These are phyloP conservation scores for Plotosus lineatus DNA, from an alignment of 2,113 vertebrate genomes.

Conservation along the genomic window DNA sequence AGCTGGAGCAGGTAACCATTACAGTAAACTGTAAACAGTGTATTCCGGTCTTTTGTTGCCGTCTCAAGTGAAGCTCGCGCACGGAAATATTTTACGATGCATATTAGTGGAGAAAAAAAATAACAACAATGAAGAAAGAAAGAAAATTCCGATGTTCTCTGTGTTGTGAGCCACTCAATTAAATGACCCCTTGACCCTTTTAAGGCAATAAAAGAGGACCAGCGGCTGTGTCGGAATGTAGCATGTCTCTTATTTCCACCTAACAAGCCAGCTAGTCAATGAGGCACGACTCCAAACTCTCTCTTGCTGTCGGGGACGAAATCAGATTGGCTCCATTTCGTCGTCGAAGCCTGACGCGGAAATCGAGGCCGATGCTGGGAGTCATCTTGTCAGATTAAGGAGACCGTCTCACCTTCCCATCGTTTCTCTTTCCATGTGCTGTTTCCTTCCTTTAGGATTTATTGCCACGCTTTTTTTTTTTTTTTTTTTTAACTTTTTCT, in stretches of 20 bases:
- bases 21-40: constrained; percentile 46
- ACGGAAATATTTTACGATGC: constrained; percentile 2
- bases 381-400: background rate
- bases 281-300: background rate
- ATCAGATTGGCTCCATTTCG: background rate
- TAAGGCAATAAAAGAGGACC: background rate
- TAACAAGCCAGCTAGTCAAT: constrained; percentile 8
- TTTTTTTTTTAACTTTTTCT: background rate
- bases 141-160: constrained; percentile 10
- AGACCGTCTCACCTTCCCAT: background rate
- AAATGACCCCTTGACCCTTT: background rate
- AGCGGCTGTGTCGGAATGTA: background rate
- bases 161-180: constrained; percentile 15
- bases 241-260: background rate
- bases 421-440: background rate
- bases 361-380: background rate
- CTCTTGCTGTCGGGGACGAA: background rate
- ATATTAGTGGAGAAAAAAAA: background rate
- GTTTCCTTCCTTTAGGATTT: background rate
- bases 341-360: background rate
- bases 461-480: background rate
- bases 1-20: constrained; percentile 40
- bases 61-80: constrained; percentile 21
- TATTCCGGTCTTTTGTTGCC: constrained; percentile 55
- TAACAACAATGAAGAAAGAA: background rate